Conservation (phyloP, 2,113 vertebrate genomes). For the Hyperopisus bebe region DNA sequence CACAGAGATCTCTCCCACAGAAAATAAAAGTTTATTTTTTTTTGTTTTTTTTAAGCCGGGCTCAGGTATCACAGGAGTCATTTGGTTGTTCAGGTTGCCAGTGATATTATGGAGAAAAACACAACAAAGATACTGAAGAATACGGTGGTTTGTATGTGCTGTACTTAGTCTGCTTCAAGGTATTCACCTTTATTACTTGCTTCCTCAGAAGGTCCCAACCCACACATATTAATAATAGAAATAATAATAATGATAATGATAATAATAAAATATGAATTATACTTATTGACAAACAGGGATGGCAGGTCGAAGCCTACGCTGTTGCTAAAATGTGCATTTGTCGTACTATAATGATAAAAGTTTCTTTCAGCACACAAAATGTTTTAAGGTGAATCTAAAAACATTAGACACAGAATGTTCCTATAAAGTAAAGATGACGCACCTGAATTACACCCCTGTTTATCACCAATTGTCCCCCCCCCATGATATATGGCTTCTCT, state of each 20-base stretch:
- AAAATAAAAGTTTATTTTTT: conserved; percentile 17
- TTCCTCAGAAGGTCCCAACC: not conserved
- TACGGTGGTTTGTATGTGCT: not conserved
- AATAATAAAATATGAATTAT: too few relatives aligned
- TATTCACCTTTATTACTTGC: not conserved
- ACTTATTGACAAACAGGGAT: not conserved
- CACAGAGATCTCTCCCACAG: conserved; percentile 23
- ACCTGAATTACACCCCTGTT: not conserved
- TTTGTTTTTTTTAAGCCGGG: conserved; percentile 7
- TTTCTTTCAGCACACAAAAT: not conserved
- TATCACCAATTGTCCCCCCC: not conserved
- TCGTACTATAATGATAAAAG: not conserved
- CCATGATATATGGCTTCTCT: not conserved
- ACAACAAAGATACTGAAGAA: not conserved
- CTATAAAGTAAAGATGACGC: not conserved
- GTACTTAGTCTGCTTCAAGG: not conserved
- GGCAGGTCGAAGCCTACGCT: not conserved
- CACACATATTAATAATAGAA: not conserved
- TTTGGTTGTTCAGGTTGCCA: conserved; percentile 10
- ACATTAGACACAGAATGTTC: not conserved
- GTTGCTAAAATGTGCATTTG: not conserved
- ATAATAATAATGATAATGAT: too few relatives aligned
- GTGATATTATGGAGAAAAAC: not conserved
- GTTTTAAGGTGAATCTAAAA: not conserved
- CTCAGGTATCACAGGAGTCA: conserved; percentile 14